These are phyloP conservation scores for Chaetops frenatus DNA, from an alignment of 2,113 vertebrate species.

Conservation along the genomic window DNA sequence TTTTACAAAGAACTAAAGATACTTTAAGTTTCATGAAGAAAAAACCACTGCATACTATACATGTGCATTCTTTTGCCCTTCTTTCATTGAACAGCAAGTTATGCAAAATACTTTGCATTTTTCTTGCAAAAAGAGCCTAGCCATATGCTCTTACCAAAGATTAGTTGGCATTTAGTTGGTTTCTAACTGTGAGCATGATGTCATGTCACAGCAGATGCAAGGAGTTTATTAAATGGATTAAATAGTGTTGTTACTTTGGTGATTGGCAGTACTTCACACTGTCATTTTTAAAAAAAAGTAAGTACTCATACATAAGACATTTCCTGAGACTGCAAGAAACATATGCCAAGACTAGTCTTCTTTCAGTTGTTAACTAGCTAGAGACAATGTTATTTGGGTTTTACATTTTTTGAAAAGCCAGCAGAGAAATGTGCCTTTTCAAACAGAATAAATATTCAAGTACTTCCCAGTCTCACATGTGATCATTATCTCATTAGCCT, in stretches of 20 bases:
- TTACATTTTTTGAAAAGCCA: neutral
- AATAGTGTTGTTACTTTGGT: neutral
- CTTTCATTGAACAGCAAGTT: neutral
- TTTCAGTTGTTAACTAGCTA: neutral
- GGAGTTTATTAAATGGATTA: neutral
- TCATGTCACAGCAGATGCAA: neutral
- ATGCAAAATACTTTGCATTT: neutral
- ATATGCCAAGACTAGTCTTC: neutral
- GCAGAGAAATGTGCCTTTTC: neutral
- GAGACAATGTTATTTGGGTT: neutral
- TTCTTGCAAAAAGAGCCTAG: neutral
- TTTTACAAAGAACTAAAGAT: neutral
- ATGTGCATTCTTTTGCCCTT: neutral
- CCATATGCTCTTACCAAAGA: neutral
- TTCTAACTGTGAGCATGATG: neutral
- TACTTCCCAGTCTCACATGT: conserved; percentile 9
- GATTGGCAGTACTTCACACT: neutral
- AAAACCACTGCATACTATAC: neutral
- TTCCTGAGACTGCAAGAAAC: neutral
- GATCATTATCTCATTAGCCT: neutral
- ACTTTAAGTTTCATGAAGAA: neutral
- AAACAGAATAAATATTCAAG: conserved; percentile 11
- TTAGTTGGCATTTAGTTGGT: neutral
- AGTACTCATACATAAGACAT: neutral
- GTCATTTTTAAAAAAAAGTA: neutral